Conservation (phyloP, 1,140 invertebrate species). For the Teleogryllus occipitalis region DNA sequence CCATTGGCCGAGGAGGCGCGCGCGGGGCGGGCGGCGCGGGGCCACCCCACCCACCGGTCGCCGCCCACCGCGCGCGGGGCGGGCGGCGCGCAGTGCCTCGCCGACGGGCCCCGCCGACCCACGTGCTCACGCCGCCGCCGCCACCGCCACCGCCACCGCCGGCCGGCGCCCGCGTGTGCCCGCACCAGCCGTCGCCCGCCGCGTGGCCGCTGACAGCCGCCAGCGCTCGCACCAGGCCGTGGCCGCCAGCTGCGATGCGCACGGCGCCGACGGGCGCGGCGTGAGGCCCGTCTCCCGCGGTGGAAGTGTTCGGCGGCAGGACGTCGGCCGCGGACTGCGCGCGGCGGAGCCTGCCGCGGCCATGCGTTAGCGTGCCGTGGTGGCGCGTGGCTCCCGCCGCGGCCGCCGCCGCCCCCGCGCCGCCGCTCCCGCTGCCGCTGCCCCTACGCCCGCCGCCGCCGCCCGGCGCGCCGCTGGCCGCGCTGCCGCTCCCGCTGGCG, state of each 20-base stretch:
- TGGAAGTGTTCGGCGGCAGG: background rate
- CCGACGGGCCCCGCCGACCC: no score
- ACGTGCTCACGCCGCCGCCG: no score
- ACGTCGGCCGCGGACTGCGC: background rate
- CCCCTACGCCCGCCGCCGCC: constrained; percentile 20
- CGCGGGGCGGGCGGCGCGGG: no score
- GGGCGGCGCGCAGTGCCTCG: background rate
- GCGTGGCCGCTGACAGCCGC: no score
- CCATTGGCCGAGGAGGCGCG: no score
- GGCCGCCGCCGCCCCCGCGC: background rate
- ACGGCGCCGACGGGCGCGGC: no score
- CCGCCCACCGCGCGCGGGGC: no score
- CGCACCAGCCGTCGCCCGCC: no score
- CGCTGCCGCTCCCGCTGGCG: constrained; percentile 10
- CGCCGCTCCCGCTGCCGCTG: constrained; percentile 7
- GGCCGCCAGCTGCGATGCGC: background rate
- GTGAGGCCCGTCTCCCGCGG: no score
- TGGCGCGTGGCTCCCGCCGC: background rate
- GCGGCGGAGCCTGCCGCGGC: background rate
- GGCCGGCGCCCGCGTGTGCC: no score
- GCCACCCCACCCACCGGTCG: background rate
- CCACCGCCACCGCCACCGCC: background rate
- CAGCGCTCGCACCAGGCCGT: no score
- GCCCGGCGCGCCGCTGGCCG: constrained; percentile 14
- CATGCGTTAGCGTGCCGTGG: constrained; percentile 6